Evolutionary conservation across 1,140 invertebrate genomes (phyloP).

Genomic region (Ephestia elutella): DNA sequence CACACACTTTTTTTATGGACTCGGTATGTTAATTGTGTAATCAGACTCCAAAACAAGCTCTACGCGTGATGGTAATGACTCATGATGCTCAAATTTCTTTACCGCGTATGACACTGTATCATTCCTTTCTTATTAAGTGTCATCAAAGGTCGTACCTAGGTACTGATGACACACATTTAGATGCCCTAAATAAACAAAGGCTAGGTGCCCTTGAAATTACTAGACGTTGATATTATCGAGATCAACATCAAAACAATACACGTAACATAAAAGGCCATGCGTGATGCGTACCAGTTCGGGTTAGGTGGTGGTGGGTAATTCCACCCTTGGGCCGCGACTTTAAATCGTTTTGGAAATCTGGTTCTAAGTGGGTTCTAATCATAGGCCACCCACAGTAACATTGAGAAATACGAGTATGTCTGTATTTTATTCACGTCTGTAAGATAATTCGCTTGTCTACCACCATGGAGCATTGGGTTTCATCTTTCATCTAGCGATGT

Average conservation of each 20-base stretch:
- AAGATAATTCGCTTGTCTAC: too few species aligned
- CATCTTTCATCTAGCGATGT: too few species aligned
- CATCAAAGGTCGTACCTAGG: not conserved
- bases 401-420: too few species aligned
- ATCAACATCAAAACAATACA: not conserved
- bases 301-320: too few species aligned
- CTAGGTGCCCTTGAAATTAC: not conserved
- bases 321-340: too few species aligned
- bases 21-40: not conserved
- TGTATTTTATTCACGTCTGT: too few species aligned
- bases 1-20: not conserved
- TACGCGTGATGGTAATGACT: not conserved
- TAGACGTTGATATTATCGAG: not conserved
- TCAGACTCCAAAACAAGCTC: not conserved
- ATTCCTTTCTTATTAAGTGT: not conserved
- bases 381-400: too few species aligned
- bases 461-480: too few species aligned
- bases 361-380: too few species aligned
- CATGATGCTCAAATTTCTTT: not conserved
- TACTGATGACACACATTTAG: not conserved
- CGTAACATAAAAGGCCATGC: not conserved
- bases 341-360: too few species aligned
- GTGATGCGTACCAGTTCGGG: too few species aligned
- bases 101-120: not conserved
- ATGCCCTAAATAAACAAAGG: slow-evolving; percentile 1